Evolutionary conservation across 2,797 vertebrate species (phyloP).

Genomic region (Alosa sapidissima): DNA sequence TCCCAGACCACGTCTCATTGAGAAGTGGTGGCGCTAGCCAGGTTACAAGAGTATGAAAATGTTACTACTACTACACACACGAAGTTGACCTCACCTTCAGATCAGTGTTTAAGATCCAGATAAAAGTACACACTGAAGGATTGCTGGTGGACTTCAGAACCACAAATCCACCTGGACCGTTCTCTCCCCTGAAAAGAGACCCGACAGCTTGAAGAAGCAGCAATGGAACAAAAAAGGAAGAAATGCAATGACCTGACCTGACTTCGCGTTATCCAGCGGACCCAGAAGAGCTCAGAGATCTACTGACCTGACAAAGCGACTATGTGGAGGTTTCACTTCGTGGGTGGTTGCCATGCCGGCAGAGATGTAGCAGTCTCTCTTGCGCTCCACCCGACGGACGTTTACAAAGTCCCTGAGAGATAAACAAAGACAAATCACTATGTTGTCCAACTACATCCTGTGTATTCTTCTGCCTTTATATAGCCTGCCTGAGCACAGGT

Average conservation of each 20-base stretch:
- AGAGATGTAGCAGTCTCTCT: constrained; percentile 87
- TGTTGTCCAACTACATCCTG: background rate
- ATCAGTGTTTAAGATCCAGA: constrained; percentile 97
- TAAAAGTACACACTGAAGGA: constrained; percentile 88
- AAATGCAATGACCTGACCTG: background rate
- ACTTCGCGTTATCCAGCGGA: background rate
- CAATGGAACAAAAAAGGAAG: background rate
- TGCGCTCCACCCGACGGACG: constrained; percentile 89
- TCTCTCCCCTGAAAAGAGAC: constrained; percentile 83
- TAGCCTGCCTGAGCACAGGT: too few species aligned
- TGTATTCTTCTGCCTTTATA: background rate
- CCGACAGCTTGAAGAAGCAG: constrained; percentile 19
- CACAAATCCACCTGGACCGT: constrained; percentile 92
- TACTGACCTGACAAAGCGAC: constrained; percentile 86
- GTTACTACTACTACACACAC: background rate
- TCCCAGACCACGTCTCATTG: too few species aligned
- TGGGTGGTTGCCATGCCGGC: constrained; percentile 88
- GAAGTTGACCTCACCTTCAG: constrained; percentile 80
- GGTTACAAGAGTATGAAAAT: too few species aligned
- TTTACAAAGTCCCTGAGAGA: constrained; percentile 90
- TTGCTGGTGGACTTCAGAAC: constrained; percentile 88
- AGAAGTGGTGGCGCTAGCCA: too few species aligned
- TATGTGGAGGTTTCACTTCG: constrained; percentile 76
- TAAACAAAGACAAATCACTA: background rate
- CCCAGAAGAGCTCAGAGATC: background rate